phyloP scores from a whole-genome alignment of 2,888 invertebrate genomes.

The Hemicrepidius hirtus region DNA sequence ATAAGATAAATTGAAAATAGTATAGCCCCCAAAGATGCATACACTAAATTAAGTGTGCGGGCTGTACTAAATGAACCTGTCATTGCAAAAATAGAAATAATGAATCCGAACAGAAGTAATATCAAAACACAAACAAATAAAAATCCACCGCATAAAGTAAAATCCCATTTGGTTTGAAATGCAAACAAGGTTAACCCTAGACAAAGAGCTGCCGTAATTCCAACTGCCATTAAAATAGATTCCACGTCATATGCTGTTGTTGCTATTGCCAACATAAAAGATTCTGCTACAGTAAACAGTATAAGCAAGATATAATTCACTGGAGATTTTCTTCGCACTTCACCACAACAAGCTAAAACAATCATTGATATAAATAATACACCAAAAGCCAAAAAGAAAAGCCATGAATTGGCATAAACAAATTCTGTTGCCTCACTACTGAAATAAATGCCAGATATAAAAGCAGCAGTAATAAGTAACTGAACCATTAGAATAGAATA shows the following conservation, averaged over 20 bases:
- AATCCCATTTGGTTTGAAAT: constrained; percentile 93
- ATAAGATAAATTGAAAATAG: constrained; percentile 92
- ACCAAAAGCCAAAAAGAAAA: constrained; percentile 73
- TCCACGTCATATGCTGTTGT: constrained; percentile 82
- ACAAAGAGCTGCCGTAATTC: constrained; percentile 89
- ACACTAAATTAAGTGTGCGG: constrained; percentile 81
- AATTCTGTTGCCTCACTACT: constrained; percentile 78
- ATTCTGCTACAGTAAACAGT: constrained; percentile 88
- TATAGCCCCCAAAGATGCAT: constrained; percentile 90
- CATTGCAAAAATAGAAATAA: constrained; percentile 74
- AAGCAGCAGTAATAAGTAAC: constrained; percentile 83
- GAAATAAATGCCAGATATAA: constrained; percentile 78
- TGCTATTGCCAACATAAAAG: constrained; percentile 90
- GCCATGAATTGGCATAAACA: constrained; percentile 74
- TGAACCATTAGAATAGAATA: constrained; percentile 90
- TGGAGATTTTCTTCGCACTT: constrained; percentile 88
- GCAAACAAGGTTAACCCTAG: constrained; percentile 92
- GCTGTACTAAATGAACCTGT: background rate
- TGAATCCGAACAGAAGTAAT: constrained; percentile 86
- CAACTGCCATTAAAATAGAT: constrained; percentile 88
- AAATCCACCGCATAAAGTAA: constrained; percentile 86
- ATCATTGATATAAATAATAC: constrained; percentile 82
- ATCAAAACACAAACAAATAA: constrained; percentile 85
- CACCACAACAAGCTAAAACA: constrained; percentile 89
- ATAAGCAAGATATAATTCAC: constrained; percentile 91